Percentiles rank a stretch among this genome's conserved stretches.
Conservation (phyloP, 2,888 invertebrate species). For the Lycophotia porphyrea region DNA sequence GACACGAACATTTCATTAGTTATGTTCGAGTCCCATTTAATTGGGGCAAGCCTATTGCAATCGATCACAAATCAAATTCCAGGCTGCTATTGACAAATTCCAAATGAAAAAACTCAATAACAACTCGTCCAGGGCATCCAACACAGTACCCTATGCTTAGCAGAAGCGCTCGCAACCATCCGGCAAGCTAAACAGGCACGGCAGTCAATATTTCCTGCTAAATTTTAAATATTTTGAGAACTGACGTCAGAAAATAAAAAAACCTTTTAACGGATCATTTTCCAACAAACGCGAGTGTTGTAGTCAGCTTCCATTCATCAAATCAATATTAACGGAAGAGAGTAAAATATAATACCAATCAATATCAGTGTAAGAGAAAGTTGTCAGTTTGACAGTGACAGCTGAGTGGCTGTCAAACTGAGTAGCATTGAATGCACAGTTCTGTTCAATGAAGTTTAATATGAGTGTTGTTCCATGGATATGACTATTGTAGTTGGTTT, state of each 20-base stretch:
- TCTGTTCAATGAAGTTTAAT: too few relatives aligned
- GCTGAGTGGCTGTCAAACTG: neutral
- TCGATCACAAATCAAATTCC: neutral
- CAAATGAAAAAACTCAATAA: neutral
- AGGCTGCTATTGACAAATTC: neutral
- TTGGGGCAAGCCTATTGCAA: neutral
- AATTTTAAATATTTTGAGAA: neutral
- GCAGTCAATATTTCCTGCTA: neutral
- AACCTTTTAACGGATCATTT: constrained; percentile 33
- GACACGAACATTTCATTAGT: neutral
- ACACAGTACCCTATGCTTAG: neutral
- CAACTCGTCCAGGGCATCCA: neutral
- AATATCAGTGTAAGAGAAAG: constrained; percentile 22
- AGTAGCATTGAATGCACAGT: too few relatives aligned
- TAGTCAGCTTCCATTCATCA: constrained; percentile 47
- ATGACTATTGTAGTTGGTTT: too few relatives aligned
- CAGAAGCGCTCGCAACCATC: neutral
- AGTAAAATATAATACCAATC: constrained; percentile 21
- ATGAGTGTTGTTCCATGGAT: too few relatives aligned
- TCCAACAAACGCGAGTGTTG: neutral
- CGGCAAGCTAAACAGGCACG: neutral
- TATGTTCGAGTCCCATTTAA: neutral
- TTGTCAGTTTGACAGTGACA: constrained; percentile 41
- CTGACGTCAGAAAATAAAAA: neutral
- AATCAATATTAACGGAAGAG: constrained; percentile 31